A percentile compares a stretch with the other conserved stretches of the same genome.
These are phyloP conservation scores for Buathra laborator DNA, from an alignment of 2,888 invertebrate species.

Conservation along the genomic window DNA sequence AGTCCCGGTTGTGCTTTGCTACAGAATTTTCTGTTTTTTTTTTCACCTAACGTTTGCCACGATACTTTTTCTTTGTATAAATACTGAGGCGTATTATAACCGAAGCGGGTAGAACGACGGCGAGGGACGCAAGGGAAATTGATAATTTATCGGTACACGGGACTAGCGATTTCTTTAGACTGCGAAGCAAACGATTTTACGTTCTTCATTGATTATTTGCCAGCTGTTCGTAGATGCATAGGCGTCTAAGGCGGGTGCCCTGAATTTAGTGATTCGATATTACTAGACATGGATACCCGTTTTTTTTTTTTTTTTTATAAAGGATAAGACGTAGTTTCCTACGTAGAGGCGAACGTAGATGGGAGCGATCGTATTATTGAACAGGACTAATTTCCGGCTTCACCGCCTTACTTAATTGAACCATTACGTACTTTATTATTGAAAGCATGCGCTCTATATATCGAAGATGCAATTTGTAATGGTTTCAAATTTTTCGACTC, in stretches of 20 bases:
- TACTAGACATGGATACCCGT: background rate
- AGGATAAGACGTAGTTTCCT: background rate
- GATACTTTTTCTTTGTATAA: conserved; percentile 30
- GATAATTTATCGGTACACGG: conserved; percentile 26
- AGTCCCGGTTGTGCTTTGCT: conserved; percentile 24
- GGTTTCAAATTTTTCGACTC: conserved; percentile 25
- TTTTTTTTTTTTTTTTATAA: background rate
- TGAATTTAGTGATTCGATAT: background rate
- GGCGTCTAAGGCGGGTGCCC: background rate
- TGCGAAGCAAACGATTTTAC: conserved; percentile 1
- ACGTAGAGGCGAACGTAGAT: background rate
- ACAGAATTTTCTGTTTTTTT: background rate
- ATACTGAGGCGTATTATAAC: conserved; percentile 23
- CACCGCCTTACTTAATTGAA: conserved; percentile 63
- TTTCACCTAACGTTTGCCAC: conserved; percentile 3
- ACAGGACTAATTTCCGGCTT: conserved; percentile 54
- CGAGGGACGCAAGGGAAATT: conserved; percentile 8
- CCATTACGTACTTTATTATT: conserved; percentile 66
- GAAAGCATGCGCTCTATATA: conserved; percentile 2
- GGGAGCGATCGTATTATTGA: conserved; percentile 2
- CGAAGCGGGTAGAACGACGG: background rate
- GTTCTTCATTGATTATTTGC: conserved; percentile 28
- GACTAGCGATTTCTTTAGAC: conserved; percentile 13
- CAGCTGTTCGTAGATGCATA: background rate
- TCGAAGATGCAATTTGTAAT: conserved; percentile 18